These are phyloP conservation scores for Atlantisia rogersi DNA, from an alignment of 2,113 vertebrate genomes.

Conservation along the genomic window DNA sequence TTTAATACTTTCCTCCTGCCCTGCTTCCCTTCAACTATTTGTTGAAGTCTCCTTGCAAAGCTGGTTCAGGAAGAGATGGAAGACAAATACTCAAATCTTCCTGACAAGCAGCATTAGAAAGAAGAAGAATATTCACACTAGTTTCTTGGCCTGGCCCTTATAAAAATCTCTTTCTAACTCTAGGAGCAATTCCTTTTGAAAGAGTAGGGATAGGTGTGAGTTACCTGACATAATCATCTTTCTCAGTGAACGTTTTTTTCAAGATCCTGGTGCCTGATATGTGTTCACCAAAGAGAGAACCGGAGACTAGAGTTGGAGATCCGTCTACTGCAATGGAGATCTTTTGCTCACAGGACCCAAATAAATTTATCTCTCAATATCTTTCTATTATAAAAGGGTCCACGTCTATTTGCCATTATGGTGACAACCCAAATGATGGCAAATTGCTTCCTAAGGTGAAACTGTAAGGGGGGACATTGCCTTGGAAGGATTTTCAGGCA, in stretches of 20 bases:
- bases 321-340: neutral
- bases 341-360: neutral
- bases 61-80: neutral
- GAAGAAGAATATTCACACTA: neutral
- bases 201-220: neutral
- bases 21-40: neutral
- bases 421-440: neutral
- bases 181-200: neutral
- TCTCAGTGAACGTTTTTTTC: neutral
- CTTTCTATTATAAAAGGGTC: neutral
- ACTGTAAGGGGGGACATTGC: neutral
- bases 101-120: neutral
- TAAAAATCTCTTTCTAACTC: neutral
- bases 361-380: neutral
- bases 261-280: neutral
- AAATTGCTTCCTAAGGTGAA: neutral
- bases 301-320: neutral
- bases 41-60: neutral
- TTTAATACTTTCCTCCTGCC: neutral
- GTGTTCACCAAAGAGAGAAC: neutral
- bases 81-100: neutral
- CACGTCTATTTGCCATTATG: neutral
- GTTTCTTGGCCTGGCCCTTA: fast-evolving
- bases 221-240: neutral
- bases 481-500: neutral